phyloP scores from a whole-genome alignment of 2,888 invertebrate genomes.

The Brenthis daphne region DNA sequence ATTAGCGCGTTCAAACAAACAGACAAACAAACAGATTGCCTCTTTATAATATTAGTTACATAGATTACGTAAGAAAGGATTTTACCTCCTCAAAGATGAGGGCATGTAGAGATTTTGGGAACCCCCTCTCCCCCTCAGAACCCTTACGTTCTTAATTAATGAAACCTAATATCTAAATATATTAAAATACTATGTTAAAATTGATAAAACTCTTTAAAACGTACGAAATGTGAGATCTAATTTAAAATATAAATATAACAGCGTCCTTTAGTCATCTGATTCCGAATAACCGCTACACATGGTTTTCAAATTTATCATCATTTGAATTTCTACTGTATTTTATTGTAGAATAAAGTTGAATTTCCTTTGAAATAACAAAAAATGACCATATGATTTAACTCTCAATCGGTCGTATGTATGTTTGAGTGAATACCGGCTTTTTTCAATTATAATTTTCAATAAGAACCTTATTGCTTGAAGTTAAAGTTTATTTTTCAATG shows the following conservation, averaged over 20 bases:
- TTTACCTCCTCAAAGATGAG: too few species aligned
- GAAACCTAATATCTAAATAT: too few species aligned
- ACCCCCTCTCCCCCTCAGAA: too few species aligned
- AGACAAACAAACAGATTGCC: too few species aligned
- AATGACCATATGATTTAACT: constrained; percentile 68
- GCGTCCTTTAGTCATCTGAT: constrained; percentile 26
- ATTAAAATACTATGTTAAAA: too few species aligned
- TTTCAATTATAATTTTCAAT: constrained; percentile 18
- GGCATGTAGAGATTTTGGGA: too few species aligned
- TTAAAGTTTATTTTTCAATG: constrained; percentile 43
- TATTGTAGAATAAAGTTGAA: constrained; percentile 7
- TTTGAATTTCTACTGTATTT: constrained; percentile 30
- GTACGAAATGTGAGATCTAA: not conserved
- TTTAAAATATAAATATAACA: not conserved
- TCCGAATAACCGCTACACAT: constrained; percentile 38
- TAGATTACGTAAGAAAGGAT: too few species aligned
- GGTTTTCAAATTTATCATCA: constrained; percentile 22
- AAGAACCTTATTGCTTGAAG: fast-evolving
- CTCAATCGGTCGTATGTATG: constrained; percentile 58
- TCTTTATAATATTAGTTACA: too few species aligned
- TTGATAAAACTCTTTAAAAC: not conserved
- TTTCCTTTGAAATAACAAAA: constrained; percentile 32
- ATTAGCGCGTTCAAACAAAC: too few species aligned
- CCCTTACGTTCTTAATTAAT: too few species aligned
- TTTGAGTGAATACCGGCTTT: constrained; percentile 54